Base-by-base conservation (phyloP, 1,140 invertebrate species). In the Potamilus streckersoni region DNA sequence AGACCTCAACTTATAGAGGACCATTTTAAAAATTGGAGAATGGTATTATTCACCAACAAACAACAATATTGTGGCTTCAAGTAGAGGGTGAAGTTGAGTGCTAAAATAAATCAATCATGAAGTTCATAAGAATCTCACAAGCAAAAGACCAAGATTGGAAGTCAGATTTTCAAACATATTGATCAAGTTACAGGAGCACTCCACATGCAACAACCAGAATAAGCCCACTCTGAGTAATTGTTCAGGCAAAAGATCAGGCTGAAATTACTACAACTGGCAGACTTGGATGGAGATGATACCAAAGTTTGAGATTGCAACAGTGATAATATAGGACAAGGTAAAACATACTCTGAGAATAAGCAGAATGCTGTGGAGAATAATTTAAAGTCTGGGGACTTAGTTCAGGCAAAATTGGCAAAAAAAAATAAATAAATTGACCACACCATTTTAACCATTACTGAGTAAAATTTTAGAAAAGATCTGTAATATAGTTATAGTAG, bases 31-130 rank as follows among this genome's bases (percentile, higher is more conserved):
- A 57, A 68, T 14, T 81, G 55, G 58, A 78, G 15, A 67, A 78
- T 63, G 71, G 73, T 17, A 82, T 83, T 56, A 15, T 66, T 13
- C 78, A 81, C 66, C 12, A 55, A 38, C 56, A 57, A 27, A 78
- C 61, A 13, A 83, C 76, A 57, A 74, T 77, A 4, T 60, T 79
- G 12, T 81, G 69, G 69, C 80, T 82, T 13, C 76, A 82, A 66
- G 72, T 76, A 3, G 84, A 84, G 69, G 80, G 84, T 1, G 79
- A 83, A 69, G 70, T 83, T n/a, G 80, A 83, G 71, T 23, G 84
- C 27, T 73, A 80, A 65, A 84, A 83, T 76, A 19, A 69, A 38
- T 78, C 80, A 56, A 16, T 85, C 1, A 27, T 82, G 49, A 85
- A 84, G 71, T 3, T 64, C 16, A 63, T 85, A 11, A 76, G 68